Conservation (phyloP, 2,113 vertebrate species). For the Azemiops feae region DNA sequence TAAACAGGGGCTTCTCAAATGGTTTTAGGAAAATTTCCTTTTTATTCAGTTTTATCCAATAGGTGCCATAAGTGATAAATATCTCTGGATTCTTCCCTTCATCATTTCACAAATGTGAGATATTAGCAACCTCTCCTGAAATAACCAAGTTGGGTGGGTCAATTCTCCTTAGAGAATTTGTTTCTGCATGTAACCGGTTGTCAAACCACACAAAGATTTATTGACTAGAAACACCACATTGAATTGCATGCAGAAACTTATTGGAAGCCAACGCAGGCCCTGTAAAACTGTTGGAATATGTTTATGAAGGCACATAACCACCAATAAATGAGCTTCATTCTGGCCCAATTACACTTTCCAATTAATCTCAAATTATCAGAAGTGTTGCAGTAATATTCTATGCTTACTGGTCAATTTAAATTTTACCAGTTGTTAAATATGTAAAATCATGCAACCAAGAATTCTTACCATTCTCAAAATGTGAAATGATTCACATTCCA, state of each 20-base stretch:
- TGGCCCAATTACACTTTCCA: neutral
- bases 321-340: neutral
- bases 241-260: neutral
- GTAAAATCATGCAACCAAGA: neutral
- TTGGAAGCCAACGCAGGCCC: neutral
- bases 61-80: neutral
- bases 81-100: neutral
- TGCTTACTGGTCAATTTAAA: neutral
- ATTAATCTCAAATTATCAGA: neutral
- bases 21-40: neutral
- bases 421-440: neutral
- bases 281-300: neutral
- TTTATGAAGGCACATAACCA: neutral
- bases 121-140: neutral
- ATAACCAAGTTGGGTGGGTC: neutral
- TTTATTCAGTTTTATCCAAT: neutral
- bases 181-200: neutral
- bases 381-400: neutral
- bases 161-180: neutral
- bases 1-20: neutral
- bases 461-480: neutral
- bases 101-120: neutral
- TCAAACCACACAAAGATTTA: neutral
- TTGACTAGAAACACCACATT: neutral
- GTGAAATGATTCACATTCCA: neutral